Evolutionary conservation across 2,797 vertebrate species (phyloP).

Genomic region (Diglossa cyanea): DNA sequence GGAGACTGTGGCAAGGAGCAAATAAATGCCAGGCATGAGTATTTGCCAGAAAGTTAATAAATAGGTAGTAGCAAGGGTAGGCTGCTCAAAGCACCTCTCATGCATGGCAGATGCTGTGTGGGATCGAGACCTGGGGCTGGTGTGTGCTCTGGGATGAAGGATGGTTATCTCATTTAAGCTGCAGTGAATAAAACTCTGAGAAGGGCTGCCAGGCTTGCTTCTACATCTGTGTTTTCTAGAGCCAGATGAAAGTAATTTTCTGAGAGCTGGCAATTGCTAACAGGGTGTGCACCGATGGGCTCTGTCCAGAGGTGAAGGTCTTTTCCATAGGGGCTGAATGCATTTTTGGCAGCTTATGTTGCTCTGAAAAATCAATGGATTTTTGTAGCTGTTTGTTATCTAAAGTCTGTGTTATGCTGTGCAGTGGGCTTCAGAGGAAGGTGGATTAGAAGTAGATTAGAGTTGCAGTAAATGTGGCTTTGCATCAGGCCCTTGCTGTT

Average conservation of each 20-base stretch:
- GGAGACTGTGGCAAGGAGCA: neutral
- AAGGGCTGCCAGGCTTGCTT: slow-evolving; percentile 12
- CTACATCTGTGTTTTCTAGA: neutral
- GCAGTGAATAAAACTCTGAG: neutral
- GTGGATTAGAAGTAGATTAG: slow-evolving; percentile 39
- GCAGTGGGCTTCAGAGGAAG: neutral
- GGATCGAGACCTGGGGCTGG: neutral
- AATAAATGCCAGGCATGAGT: neutral
- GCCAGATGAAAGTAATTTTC: slow-evolving; percentile 59
- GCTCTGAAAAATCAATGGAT: neutral
- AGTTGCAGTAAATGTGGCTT: slow-evolving; percentile 2
- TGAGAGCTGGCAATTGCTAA: slow-evolving; percentile 36
- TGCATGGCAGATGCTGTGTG: neutral
- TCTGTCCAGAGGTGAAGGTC: slow-evolving; percentile 52
- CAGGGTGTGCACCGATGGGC: neutral
- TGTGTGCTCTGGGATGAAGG: neutral
- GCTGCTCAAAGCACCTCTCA: neutral
- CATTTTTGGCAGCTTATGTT: slow-evolving; percentile 25
- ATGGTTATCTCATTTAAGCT: slow-evolving; percentile 12
- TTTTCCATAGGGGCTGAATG: slow-evolving; percentile 13
- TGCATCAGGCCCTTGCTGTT: slow-evolving; percentile 6
- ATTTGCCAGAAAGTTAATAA: neutral
- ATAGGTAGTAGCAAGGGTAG: neutral
- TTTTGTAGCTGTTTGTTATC: slow-evolving; percentile 37
- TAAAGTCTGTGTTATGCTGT: neutral